Evolutionary conservation across 2,888 invertebrate species (phyloP), one percentile per base, ranked within the genome.

Genomic region (Hecatera dysodea): DNA sequence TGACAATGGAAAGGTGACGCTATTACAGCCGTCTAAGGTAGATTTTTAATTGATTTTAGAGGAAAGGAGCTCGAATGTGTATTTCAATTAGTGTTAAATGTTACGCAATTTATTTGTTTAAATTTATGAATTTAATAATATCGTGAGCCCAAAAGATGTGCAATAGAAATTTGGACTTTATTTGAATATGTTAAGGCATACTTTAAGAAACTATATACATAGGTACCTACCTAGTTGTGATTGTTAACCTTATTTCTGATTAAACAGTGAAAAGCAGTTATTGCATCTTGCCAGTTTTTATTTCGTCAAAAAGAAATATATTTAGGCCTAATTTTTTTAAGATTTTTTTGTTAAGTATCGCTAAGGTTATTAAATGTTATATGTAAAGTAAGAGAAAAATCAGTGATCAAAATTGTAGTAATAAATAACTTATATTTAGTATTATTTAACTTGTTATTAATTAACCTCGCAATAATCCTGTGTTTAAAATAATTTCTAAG

Each of bases 401-500:
- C 19, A 29, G 48, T 67, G 53, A 50, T 36, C 27, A 50, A 57
- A 56, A 33, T 33, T 48, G 36, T 8, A 63, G 39, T 33, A 52
- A 27, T 44, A 4, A 36, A 33, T 44, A 36, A 44, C 1, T 36
- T 59, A 8, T 68, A n/a, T 61, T 60, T 29, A 5, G 11, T 50
- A 8, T 52, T 19, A 27, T 56, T 33, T 29, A 33, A 46, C 42
- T 39, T 70, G 56, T 70, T 76, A 62, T 62, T 59, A 36, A 44
- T 48, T 63, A 76, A 53, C 63, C 74, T 75, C 74, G 77, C 74
- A 75, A 70, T 61, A 42, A 27, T 57, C 50, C 61, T 70, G 76
- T 76, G 70, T 76, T 62, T 69, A 29, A 33, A n/a, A 17, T 39
- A 22, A 7, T 33, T 67, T 48, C 5, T 75, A 67, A 44, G 75